Evolutionary conservation across 2,797 vertebrate genomes (phyloP), one percentile per base, ranked within the genome.

Genomic region (Danio albolineatus): DNA sequence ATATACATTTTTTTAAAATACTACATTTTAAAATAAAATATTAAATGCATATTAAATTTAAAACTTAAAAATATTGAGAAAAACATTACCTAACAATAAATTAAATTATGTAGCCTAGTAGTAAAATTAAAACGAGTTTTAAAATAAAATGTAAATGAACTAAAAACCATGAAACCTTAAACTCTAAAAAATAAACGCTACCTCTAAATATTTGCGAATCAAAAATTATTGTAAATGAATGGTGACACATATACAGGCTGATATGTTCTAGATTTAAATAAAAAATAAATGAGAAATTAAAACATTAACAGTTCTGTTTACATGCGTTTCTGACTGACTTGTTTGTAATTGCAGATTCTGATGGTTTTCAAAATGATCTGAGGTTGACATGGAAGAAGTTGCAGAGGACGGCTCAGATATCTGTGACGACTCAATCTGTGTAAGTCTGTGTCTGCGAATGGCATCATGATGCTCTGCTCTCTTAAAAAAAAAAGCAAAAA

Each of bases 401-500:
- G 54, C 19, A 10, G 14, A 19, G 46, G 28, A 73, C 0, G 12
- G 19, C 10, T 69, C 72, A 7, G 41, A 53, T 21, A 9, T 9
- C 19, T 44, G 17, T 4, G 62, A 39, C 2, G 44, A 54, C 14
- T 82, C 60, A 43, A 28, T 70, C 66, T 85, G 86, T 38, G 85
- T 79, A 64, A 73, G 73, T 0, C 72, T 88, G 74, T 84, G 90
- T 56, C 51, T 87, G n/a, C 59, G 86, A 21, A 89, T 88, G 0
- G 81, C 87, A 1, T 93, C 92, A 28, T 85, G 67, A 16, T 82
- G 90, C 85, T 95, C 93, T 0, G 93, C 93, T 7, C 91, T 91
- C 94, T 95, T 69, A 38, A 85, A 85, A 14, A 85, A 85, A 14
- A 62, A 73, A 57, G 56, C 43, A 70, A 16, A 64, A 5, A 44